A percentile compares a stretch with the other conserved stretches of the same genome.
phyloP scores from a whole-genome alignment of 2,113 vertebrate species.

The Aplodontia rufa region DNA sequence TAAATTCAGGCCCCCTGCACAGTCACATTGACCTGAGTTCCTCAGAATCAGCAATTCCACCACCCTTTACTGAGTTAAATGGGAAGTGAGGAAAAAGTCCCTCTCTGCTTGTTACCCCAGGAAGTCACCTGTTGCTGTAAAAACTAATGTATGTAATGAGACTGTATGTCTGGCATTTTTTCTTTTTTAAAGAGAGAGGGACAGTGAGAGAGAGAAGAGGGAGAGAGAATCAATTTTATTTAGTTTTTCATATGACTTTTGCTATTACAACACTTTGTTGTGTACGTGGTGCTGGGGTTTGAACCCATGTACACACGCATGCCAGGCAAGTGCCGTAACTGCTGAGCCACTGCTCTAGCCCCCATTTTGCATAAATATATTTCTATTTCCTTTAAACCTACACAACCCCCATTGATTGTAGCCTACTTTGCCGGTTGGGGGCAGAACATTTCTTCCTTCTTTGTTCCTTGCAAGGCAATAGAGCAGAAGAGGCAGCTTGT shows the following conservation, averaged over 20 bases:
- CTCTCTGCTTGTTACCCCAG: not conserved
- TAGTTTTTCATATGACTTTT: no score
- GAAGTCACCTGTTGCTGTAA: slow-evolving; percentile 7
- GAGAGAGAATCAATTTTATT: no score
- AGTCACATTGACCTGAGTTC: no score
- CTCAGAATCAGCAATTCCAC: not conserved
- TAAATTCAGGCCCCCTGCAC: not conserved
- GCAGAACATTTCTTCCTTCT: no score
- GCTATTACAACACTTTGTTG: no score
- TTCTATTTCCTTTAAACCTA: not conserved
- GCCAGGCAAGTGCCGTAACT: no score
- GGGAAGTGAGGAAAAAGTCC: not conserved
- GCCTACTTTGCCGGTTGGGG: not conserved
- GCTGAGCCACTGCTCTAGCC: no score
- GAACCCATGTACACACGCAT: no score
- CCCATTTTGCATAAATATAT: not conserved
- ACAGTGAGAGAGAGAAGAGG: no score
- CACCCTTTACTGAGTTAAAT: not conserved
- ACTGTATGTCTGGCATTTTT: not conserved
- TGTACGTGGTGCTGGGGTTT: no score
- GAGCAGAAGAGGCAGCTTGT: not conserved
- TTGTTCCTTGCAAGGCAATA: not conserved
- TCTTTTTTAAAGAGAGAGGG: no score
- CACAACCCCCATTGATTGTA: no score
- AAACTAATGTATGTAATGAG: not conserved